phyloP scores from a whole-genome alignment of 2,797 vertebrate species.

The Xiphorhynchus erythropygius region DNA sequence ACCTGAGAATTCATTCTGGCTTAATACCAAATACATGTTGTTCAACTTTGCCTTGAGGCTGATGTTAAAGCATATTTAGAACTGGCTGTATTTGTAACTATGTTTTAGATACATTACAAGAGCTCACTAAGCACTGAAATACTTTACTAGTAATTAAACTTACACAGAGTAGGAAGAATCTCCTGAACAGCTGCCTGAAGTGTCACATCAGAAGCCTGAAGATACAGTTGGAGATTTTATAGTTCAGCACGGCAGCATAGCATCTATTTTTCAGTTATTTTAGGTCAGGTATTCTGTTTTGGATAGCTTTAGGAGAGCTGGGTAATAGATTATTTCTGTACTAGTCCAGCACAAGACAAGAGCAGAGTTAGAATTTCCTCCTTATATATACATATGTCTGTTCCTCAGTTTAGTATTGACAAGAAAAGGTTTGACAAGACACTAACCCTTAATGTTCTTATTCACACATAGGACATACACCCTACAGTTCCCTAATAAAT shows the following conservation, averaged over 20 bases:
- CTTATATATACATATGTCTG: neutral
- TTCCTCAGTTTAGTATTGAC: neutral
- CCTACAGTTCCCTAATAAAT: neutral
- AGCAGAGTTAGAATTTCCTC: neutral
- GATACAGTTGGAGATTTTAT: neutral
- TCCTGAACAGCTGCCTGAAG: neutral
- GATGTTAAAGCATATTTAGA: neutral
- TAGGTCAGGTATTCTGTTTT: neutral
- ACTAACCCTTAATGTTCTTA: neutral
- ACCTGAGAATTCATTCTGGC: neutral
- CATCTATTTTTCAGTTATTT: neutral
- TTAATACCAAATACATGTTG: neutral
- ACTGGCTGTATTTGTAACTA: neutral
- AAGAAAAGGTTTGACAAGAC: neutral
- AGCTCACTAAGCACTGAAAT: neutral
- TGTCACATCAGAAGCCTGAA: slow-evolving; percentile 3
- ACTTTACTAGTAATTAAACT: neutral
- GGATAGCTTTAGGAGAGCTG: neutral
- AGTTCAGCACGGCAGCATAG: neutral
- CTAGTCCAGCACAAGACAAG: neutral
- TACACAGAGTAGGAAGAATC: neutral
- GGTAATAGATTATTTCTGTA: neutral
- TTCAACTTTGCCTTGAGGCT: neutral
- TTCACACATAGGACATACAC: neutral
- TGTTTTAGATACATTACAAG: neutral